Evolutionary conservation across 2,113 vertebrate species (phyloP), one percentile per base, ranked within the genome.

Genomic region (Plectropomus leopardus): DNA sequence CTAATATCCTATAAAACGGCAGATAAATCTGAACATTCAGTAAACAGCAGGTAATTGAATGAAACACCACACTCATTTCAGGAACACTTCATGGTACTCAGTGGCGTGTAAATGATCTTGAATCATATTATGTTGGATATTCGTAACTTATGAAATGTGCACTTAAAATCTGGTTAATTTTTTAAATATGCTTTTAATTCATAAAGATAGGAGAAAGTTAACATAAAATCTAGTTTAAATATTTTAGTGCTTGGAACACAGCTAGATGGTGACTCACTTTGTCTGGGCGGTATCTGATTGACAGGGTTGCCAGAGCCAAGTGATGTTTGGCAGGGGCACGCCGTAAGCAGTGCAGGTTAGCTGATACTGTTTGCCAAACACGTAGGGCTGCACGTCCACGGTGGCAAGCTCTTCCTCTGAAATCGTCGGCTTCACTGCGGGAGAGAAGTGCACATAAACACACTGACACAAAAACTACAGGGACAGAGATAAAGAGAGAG

Each of bases 251-350:
- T 68, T 36, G 28, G 23, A 69, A 34, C 47, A 64, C 30, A 48
- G 36, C 13, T 10, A 19, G 26, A 69, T n/a, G 10, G 40, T 75
- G 60, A 93, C 94, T 95, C 72, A 95, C 95, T 80, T 1, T 76
- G 23, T 89, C 30, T 85, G 51, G 0, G 34, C 34, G 1, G 64
- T 21, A 26, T 84, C 51, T 14, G 86, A 53, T 23, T 78, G 14
- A 90, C 96, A 98, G 8, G 96, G 96, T 65, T 97, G 95, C 97
- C 97, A 98, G 69, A 93, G 47, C 97, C 97, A 98, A 58, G 83
- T 88, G 1, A 97, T 92, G 57, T 9, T 84, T 0, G 97, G 96
- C 23, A 86, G 53, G 0, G 97, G 97, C 2, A 86, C 81, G 23
- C 95, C 97, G 0, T 80, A 92, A 1, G 86, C 94, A 0, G 95